These are phyloP conservation scores for Calephelis nemesis DNA, from an alignment of 1,140 invertebrate species.

Conservation along the genomic window DNA sequence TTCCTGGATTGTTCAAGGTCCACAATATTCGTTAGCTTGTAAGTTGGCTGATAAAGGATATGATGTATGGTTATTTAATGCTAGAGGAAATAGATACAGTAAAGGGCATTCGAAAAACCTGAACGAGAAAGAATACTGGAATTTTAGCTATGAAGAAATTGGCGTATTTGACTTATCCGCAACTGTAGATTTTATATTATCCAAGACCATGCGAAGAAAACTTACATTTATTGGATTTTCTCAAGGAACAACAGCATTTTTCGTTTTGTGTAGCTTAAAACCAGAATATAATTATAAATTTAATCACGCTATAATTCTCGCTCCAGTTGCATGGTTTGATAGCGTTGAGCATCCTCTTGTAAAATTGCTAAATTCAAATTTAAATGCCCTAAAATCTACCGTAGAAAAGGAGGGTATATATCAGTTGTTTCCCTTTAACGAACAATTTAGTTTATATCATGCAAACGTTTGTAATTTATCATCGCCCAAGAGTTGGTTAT, in stretches of 20 bases:
- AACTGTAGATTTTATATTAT: slow-evolving; percentile 84
- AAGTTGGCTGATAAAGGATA: slow-evolving; percentile 81
- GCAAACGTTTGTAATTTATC: slow-evolving; percentile 44
- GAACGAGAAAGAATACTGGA: slow-evolving; percentile 76
- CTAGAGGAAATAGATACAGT: slow-evolving; percentile 85
- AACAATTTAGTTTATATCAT: slow-evolving; percentile 29
- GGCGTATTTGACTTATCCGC: slow-evolving; percentile 79
- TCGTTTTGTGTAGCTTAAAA: slow-evolving; percentile 76
- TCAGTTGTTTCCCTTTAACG: slow-evolving; percentile 1
- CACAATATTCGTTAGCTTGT: slow-evolving; percentile 48
- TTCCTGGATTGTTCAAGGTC: slow-evolving; percentile 57
- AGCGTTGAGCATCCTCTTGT: slow-evolving; percentile 47
- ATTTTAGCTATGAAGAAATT: slow-evolving; percentile 80
- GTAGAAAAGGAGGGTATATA: slow-evolving; percentile 39
- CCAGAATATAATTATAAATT: slow-evolving; percentile 80
- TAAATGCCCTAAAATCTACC: slow-evolving; percentile 35
- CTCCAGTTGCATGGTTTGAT: slow-evolving; percentile 57
- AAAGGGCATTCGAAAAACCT: slow-evolving; percentile 77
- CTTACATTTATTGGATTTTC: slow-evolving; percentile 84
- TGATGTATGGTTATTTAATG: slow-evolving; percentile 88
- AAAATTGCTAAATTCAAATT: slow-evolving; percentile 38
- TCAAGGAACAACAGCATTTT: slow-evolving; percentile 80
- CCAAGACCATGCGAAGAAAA: slow-evolving; percentile 73
- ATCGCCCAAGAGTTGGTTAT: slow-evolving; percentile 40
- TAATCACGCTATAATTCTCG: slow-evolving; percentile 52